Conservation (phyloP, 2,888 invertebrate genomes). For the Tetheella fluctuosa region DNA sequence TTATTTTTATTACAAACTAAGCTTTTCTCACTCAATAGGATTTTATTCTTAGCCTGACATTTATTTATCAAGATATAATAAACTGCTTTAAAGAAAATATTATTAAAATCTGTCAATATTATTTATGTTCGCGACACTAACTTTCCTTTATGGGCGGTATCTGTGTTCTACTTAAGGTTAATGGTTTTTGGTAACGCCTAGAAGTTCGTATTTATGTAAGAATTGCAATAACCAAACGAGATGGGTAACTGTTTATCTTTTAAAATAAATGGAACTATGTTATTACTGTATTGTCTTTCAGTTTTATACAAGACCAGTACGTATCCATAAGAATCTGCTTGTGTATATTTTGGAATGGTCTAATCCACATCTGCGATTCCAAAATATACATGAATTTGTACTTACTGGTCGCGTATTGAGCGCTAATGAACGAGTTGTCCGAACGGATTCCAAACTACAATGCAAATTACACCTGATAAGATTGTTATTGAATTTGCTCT, state of each 20-base stretch:
- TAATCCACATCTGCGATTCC: too few relatives aligned
- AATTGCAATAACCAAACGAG: slow-evolving; percentile 9
- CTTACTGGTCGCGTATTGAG: too few relatives aligned
- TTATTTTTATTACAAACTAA: neutral
- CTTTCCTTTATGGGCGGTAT: slow-evolving; percentile 31
- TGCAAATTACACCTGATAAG: too few relatives aligned
- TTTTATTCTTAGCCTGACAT: neutral
- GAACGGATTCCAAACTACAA: too few relatives aligned
- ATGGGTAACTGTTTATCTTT: neutral
- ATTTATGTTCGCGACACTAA: slow-evolving; percentile 25
- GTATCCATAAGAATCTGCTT: too few relatives aligned
- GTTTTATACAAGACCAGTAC: too few relatives aligned
- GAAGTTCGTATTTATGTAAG: slow-evolving; percentile 16
- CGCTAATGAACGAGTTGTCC: too few relatives aligned
- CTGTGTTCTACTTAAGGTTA: slow-evolving; percentile 38
- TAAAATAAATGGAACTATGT: too few relatives aligned
- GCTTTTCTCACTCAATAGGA: neutral
- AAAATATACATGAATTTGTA: too few relatives aligned
- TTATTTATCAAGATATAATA: neutral
- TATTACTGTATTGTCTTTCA: too few relatives aligned
- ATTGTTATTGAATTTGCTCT: too few relatives aligned
- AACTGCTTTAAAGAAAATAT: neutral
- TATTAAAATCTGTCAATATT: slow-evolving; percentile 5
- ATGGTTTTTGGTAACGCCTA: slow-evolving; percentile 36
- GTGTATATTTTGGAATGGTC: too few relatives aligned